Base-by-base conservation (phyloP, 2,113 vertebrate genomes). In the Genyomyrus donnyi region DNA sequence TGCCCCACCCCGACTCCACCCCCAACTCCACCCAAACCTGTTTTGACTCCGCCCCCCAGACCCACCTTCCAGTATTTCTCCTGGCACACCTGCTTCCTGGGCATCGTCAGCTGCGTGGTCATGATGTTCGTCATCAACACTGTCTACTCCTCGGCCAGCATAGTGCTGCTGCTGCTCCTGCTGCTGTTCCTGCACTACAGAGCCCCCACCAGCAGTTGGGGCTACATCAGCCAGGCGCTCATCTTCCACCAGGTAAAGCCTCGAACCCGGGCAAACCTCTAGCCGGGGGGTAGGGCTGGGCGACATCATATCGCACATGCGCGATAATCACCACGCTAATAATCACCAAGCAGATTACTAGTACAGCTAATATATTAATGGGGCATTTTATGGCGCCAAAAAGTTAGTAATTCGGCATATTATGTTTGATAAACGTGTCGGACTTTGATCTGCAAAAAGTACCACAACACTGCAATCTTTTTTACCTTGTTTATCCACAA, bases 61-160 rank as follows among this genome's bases (percentile, higher is more conserved):
- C 97, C 97, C 3, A 97, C 97, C 58, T 98, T 98, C 94, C 97
- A 94, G 94, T 91, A 96, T 89, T 98, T 98, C 94, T 97, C 97
- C 66, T 98, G 97, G 97, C 97, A 98, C 92, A 97, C 97, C 85
- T 98, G 97, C 91, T 92, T 98, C 92, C 93, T 97, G 93, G 97
- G 97, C 2, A 95, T 98, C 10, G 50, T 98, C 5, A 97, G 97
- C 93, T 98, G 97, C 89, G 58, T 98, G 86, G 96, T 97, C 83
- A 98, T 98, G 97, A 98, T 98, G 97, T 98, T 98, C 42, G 95
- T 98, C 89, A 97, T 98, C 74, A 98, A 97, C 89, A 96, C 97
- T 0, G 95, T 96, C 24, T 97, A 97, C 5, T 97, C 97, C 0
- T 97, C 97, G 0, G 97, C 95, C 91, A 97, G 97, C 90, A 96